Evolutionary conservation across 2,113 vertebrate species (phyloP), one percentile per base, ranked within the genome.

Genomic region (Chamaea fasciata): DNA sequence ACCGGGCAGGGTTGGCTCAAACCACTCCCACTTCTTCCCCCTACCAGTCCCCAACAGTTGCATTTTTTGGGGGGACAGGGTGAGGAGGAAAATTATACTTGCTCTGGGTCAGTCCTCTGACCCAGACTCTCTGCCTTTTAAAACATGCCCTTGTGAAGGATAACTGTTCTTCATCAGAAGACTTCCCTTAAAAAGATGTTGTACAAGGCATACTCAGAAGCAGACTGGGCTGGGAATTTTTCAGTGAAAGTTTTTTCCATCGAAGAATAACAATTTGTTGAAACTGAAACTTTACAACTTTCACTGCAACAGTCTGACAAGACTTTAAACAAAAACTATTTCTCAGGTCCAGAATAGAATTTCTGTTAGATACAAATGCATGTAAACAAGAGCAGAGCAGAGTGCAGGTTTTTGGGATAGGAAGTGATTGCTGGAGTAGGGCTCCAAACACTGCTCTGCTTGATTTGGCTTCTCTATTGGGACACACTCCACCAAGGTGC

Each of bases 171-270:
- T 35, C 52, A 79, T 35, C 27, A 27, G 23, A 78, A 87, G 52
- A 39, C 18, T 73, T 91, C 30, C 33, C 55, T 89, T 49, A 56
- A 71, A 83, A 94, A 73, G 20, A 67, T 23, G 7, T 31, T 56
- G 23, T 53, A 69, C 33, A 47, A 84, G n/a, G 41, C 33, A 65
- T 92, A 94, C 57, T 94, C 74, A 95, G 81, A 95, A 81, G 44
- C 9, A 60, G 46, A 93, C 24, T 27, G 23, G 15, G 59, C 33
- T 90, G 83, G 71, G 86, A 95, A 86, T 83, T 92, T 94, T 88
- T 88, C 60, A 92, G 64, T 52, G 47, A 78, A 87, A 87, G 44
- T 79, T 90, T 87, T 87, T 96, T 92, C 96, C 79, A 94, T 59
- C 55, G 39, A 50, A 83, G 50, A 14, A 49, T 10, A 83, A 62